These are phyloP conservation scores for Eurypyga helias DNA, from an alignment of 2,113 vertebrate species.

Conservation along the genomic window DNA sequence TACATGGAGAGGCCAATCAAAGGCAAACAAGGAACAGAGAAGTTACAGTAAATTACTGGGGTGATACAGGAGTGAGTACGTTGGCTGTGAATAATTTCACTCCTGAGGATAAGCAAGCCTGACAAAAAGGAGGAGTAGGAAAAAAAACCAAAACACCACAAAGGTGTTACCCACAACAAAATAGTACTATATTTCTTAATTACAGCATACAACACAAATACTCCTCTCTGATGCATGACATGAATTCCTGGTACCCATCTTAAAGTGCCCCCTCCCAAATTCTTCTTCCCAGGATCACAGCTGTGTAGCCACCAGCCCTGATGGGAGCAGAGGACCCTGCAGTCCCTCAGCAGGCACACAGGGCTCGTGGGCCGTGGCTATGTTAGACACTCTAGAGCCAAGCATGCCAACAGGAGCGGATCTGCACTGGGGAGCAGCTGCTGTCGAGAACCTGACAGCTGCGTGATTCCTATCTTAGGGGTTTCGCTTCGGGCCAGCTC, in stretches of 20 bases:
- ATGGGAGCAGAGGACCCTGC: neutral
- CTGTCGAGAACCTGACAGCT: neutral
- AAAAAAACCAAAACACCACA: constrained; percentile 44
- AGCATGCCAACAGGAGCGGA: neutral
- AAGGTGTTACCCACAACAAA: neutral
- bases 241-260: neutral
- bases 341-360: neutral
- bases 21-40: constrained; percentile 59
- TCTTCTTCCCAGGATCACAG: neutral
- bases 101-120: constrained; percentile 36
- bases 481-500: neutral
- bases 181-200: neutral
- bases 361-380: neutral
- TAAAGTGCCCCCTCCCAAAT: neutral
- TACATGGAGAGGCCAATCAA: constrained; percentile 78
- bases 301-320: neutral
- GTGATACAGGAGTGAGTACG: constrained; percentile 59
- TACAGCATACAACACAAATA: neutral
- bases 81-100: constrained; percentile 74
- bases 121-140: constrained; percentile 33
- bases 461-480: rapidly evolving
- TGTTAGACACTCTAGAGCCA: neutral
- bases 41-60: constrained; percentile 54
- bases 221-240: neutral
- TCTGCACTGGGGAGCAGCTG: neutral